Percentiles rank a stretch among this genome's conserved stretches.
These are phyloP conservation scores for Brachypteracias leptosomus DNA, from an alignment of 2,113 vertebrate species.

Conservation along the genomic window DNA sequence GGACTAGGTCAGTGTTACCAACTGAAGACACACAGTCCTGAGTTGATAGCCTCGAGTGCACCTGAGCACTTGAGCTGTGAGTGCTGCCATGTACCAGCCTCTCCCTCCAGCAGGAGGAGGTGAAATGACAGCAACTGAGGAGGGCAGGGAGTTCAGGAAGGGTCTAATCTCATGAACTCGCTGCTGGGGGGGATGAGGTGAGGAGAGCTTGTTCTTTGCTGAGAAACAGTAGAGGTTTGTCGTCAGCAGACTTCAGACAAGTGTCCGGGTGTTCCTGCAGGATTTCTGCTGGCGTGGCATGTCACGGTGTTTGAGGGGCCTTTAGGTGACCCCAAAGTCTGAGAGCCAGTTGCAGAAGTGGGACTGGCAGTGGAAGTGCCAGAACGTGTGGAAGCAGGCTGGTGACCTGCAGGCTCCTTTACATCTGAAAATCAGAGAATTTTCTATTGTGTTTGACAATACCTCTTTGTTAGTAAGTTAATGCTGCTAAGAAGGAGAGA, in stretches of 20 bases:
- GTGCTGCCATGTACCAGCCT: not conserved
- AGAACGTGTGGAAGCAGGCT: not conserved
- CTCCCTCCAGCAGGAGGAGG: not conserved
- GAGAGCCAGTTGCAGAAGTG: not conserved
- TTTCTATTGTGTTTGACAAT: not conserved
- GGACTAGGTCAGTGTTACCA: not conserved
- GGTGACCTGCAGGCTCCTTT: not conserved
- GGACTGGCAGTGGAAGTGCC: not conserved
- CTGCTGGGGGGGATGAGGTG: not conserved
- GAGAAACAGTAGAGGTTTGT: not conserved
- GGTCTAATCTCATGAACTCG: not conserved
- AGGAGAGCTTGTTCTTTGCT: constrained; percentile 9
- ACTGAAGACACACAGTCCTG: not conserved
- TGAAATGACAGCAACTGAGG: not conserved
- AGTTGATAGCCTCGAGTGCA: not conserved
- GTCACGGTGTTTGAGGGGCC: not conserved
- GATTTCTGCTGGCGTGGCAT: not conserved
- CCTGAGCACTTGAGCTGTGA: not conserved
- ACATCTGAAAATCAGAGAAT: not conserved
- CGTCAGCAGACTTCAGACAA: not conserved
- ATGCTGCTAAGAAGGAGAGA: not conserved
- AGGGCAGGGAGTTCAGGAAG: not conserved
- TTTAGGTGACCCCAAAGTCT: not conserved
- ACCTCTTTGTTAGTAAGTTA: not conserved
- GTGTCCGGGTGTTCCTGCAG: not conserved